Percentiles rank a stretch among this genome's conserved stretches.
These are phyloP conservation scores for Pipistrellus pygmaeus DNA, from an alignment of 2,797 vertebrate species.

Conservation along the genomic window DNA sequence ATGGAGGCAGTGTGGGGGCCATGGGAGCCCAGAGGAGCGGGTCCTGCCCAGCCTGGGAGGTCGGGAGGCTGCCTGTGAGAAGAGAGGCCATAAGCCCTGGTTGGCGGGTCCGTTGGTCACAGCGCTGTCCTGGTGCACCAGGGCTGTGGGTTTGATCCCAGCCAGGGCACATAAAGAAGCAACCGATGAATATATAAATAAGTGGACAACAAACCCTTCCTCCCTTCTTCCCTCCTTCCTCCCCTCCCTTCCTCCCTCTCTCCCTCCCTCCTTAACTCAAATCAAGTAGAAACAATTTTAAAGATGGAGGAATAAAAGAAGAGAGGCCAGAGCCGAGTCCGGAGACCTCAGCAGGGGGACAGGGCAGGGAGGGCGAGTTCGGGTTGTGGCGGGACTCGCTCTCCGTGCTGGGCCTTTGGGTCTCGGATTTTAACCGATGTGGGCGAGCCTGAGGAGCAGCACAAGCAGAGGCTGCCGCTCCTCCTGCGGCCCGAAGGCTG, in stretches of 20 bases:
- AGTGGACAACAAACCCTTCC: not conserved
- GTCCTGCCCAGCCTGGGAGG: not conserved
- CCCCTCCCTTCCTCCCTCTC: not conserved
- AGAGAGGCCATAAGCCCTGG: not conserved
- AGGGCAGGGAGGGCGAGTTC: not conserved
- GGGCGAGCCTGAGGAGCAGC: not conserved
- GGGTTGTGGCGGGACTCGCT: fast-evolving
- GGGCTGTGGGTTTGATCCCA: not conserved
- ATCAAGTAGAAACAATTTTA: not conserved
- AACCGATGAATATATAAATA: not conserved
- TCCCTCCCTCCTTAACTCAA: not conserved
- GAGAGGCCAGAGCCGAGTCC: not conserved
- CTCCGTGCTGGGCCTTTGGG: not conserved
- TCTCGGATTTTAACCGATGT: not conserved
- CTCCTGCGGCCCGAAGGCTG: not conserved
- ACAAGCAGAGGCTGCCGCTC: not conserved
- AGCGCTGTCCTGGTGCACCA: not conserved
- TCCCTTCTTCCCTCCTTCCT: not conserved
- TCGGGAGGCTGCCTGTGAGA: not conserved
- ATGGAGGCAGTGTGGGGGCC: not conserved
- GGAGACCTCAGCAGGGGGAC: not conserved
- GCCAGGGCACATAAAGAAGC: not conserved
- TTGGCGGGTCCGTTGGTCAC: not conserved
- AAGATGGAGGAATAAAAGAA: not conserved
- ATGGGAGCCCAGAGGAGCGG: not conserved